phyloP scores from a whole-genome alignment of 1,140 invertebrate genomes.

The Heterodera carotae region DNA sequence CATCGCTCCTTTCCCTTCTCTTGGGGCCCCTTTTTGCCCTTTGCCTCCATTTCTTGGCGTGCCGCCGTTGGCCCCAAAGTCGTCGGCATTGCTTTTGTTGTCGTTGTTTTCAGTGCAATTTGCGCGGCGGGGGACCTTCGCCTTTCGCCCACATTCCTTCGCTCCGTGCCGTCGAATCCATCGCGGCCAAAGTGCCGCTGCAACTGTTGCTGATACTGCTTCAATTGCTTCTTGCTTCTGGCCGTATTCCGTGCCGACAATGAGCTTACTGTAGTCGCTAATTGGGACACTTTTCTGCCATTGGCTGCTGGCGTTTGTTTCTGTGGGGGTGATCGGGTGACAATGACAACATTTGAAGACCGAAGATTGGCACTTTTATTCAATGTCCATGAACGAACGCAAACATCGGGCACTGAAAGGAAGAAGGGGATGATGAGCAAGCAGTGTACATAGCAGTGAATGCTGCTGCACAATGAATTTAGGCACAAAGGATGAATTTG shows the following conservation, averaged over 20 bases:
- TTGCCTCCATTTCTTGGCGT: neutral
- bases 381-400: neutral
- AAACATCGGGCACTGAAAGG: neutral
- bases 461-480: too few relatives aligned
- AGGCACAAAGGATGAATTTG: too few relatives aligned
- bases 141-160: neutral
- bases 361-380: conserved; percentile 13
- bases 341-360: neutral
- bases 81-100: neutral
- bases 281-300: too few relatives aligned
- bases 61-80: neutral
- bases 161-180: neutral
- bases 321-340: neutral
- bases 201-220: neutral
- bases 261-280: too few relatives aligned
- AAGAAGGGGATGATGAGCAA: too few relatives aligned
- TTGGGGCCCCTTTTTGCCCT: neutral
- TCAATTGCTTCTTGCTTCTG: neutral
- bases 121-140: neutral
- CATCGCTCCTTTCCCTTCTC: neutral
- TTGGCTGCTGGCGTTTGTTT: neutral
- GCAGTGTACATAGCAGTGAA: too few relatives aligned
- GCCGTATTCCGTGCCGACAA: too few relatives aligned
- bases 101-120: neutral
- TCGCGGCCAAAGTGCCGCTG: neutral